Conservation (phyloP, 1,140 invertebrate species). For the Drosophila rhopaloa region DNA sequence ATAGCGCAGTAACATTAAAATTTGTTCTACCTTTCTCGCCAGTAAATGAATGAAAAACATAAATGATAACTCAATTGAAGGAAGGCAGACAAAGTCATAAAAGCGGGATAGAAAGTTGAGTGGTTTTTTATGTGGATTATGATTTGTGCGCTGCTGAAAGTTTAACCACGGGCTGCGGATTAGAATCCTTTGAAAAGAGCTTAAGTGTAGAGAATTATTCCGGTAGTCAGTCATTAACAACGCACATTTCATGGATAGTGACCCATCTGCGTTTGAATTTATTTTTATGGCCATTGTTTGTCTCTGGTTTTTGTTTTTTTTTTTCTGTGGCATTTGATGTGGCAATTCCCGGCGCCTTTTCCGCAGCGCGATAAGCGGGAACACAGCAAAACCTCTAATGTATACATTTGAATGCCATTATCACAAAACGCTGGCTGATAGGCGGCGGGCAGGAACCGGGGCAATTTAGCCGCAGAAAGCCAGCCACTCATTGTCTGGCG, state of each 20-base stretch:
- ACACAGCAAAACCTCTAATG: constrained; percentile 56
- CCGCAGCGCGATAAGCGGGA: constrained; percentile 49
- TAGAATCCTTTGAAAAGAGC: constrained; percentile 23
- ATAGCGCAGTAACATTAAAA: constrained; percentile 13
- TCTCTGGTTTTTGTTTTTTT: constrained; percentile 13
- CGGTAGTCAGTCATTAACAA: constrained; percentile 5
- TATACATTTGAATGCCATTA: constrained; percentile 82
- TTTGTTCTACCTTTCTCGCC: neutral
- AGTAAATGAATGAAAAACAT: constrained; percentile 1
- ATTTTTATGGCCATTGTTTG: constrained; percentile 58
- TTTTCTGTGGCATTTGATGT: constrained; percentile 57
- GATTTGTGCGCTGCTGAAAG: constrained; percentile 14
- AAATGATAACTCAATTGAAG: constrained; percentile 6
- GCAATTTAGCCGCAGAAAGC: constrained; percentile 56
- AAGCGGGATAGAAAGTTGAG: constrained; percentile 16
- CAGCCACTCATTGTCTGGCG: constrained; percentile 69
- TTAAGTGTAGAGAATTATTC: constrained; percentile 17
- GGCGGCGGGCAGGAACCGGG: constrained; percentile 47
- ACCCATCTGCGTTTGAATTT: constrained; percentile 40
- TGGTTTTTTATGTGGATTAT: constrained; percentile 22
- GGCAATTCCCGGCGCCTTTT: constrained; percentile 72
- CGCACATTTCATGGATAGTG: constrained; percentile 17
- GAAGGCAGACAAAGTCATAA: constrained; percentile 11
- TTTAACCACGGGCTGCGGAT: neutral
- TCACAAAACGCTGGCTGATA: constrained; percentile 58